Base-by-base conservation (phyloP, 2,888 invertebrate species). In the Phengaris arion region DNA sequence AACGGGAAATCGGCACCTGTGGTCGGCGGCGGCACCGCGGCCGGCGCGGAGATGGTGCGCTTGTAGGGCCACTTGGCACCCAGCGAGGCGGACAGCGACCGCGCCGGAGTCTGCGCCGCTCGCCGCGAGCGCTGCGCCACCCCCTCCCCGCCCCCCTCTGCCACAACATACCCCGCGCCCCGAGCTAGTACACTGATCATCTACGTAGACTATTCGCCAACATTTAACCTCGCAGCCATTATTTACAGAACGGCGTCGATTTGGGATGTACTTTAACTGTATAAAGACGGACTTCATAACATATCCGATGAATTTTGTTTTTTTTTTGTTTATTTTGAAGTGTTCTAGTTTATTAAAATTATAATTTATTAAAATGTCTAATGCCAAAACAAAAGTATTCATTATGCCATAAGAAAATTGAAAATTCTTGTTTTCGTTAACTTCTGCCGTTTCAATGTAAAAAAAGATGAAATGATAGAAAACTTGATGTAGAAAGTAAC, bases 31-130 rank as follows among this genome's bases (percentile, higher is more conserved):
- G 96, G 95, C 92, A 97, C 96, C 74, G 97, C 96, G 70, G 97
- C 97, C 10, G 98, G 98, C 13, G 98, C 98, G 7, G 98, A 98
- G 95, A 98, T 97, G 73, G 98, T 98, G 78, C 98, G 93, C 89
- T 98, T 98, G 91, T 98, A 99, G 0, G 98, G 98, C 96, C 98
- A 98, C 93, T 98, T 99, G 72, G 97, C 96, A 76, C 97, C 98
- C 84, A 98, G 96, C 82, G 98, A 97, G 48, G 97, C 97, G 85
- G 97, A 97, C 75, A 98, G 91, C 0, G 98, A 97, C 89, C 97
- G 84, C 74, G 82, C 84, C 57, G 94, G 51, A 0, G 96, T 95
- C 82, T 96, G 96, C 75, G 98, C 96, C 0, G 98, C 98, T 80
- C 98, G 96, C 74, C 96, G 96, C 79, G 99, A 94, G 87, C 99